Percentiles rank a stretch among this genome's conserved stretches.
phyloP scores from a whole-genome alignment of 2,113 vertebrate genomes.

The Forbesichthys agassizii region DNA sequence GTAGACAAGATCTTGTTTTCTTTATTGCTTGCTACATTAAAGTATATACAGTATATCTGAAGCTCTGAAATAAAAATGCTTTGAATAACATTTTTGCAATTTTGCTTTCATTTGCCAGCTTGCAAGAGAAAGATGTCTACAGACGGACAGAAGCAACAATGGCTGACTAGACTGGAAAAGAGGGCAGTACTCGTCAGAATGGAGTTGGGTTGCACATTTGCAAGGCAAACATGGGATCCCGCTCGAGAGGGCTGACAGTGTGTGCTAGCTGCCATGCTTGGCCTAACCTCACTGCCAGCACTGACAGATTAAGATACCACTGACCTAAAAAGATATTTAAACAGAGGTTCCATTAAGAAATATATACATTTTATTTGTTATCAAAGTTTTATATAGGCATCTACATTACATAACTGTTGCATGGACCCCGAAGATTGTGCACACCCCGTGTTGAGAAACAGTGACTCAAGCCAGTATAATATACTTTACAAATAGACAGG shows the following conservation, averaged over 20 bases:
- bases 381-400: no score
- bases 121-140: background rate
- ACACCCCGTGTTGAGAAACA: no score
- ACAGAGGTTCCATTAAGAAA: no score
- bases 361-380: no score
- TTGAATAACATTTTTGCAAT: background rate
- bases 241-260: conserved; percentile 35
- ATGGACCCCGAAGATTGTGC: no score
- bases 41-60: background rate
- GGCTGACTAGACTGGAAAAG: conserved; percentile 44
- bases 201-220: conserved; percentile 58
- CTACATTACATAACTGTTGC: no score
- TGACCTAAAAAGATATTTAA: no score
- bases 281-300: conserved; percentile 2
- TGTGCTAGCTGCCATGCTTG: conserved; percentile 29
- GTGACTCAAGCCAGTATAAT: no score
- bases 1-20: background rate
- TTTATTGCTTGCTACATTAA: background rate
- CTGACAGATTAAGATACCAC: no score
- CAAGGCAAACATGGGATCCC: conserved; percentile 55
- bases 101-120: background rate
- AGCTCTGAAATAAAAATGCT: background rate
- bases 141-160: background rate
- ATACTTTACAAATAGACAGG: conserved; percentile 20
- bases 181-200: conserved; percentile 47